Base-by-base conservation (phyloP, 2,888 invertebrate species). In the Clostera curtula region DNA sequence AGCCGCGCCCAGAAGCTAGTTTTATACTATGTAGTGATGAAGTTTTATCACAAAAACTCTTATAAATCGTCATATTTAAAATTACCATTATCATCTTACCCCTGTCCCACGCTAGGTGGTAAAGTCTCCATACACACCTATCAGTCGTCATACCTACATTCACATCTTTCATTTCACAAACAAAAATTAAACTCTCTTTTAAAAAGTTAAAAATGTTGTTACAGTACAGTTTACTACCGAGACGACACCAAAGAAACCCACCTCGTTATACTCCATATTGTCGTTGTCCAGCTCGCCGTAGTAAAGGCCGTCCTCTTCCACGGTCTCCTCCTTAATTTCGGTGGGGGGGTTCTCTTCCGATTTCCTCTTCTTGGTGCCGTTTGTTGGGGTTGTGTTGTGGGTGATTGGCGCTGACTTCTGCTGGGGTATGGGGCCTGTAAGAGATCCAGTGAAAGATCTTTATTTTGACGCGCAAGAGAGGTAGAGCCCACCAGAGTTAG, bases 261-360 rank as follows among this genome's bases (percentile, higher is more conserved):
- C 80, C 69, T 85, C 82, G 24, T 80, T 70, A 19, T 70, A 83
- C 18, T 84, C 83, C 62, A 80, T 66, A 10, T 80, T 66, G 4
- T 83, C 82, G 15, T 71, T 59, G 19, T 85, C 83, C 39, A 85
- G 55, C 30, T 84, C 84, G 0, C 85, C 84, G 38, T 85, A 85
- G 49, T 71, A 85, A 3, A 85, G 56, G 2, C 84, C 84, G 20
- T 85, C 84, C 16, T 85, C 84, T 30, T 84, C 84, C 0, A 84
- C 85, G 0, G 79, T 84, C 34, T 85, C 84, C 40, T 85, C 80
- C 32, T 85, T 85, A 1, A 84, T 74, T 2, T 68, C 72, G 0
- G 19, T 4, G 6, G 49, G 27, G 1, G 36, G 29, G 3, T 50
- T 36, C 17, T 69, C 68, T 31, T 63, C 67, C 0, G 68, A 55